A percentile compares a stretch with the other conserved stretches of the same genome.
Conservation (phyloP, 2,797 vertebrate species). For the Phaenicophaeus curvirostris region DNA sequence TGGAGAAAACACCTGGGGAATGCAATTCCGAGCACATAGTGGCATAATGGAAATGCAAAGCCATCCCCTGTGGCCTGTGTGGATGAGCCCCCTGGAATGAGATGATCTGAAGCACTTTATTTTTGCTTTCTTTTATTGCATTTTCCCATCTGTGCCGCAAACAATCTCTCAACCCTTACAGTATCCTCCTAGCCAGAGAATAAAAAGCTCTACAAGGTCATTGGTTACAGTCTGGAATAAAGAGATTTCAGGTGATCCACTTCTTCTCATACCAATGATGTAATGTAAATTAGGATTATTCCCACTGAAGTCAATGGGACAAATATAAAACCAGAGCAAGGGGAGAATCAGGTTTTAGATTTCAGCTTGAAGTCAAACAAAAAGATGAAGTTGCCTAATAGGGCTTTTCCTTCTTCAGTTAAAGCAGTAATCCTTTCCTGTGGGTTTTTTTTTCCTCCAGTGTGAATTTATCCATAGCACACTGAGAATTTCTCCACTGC, state of each 20-base stretch:
- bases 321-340: conserved; percentile 1
- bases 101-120: not conserved
- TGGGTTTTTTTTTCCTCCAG: not conserved
- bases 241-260: not conserved
- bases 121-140: conserved; percentile 16
- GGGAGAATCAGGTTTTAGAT: not conserved
- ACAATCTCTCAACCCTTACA: not conserved
- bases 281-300: conserved; percentile 36
- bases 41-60: conserved; percentile 26
- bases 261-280: not conserved
- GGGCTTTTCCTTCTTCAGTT: not conserved
- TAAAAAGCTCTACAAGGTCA: not conserved
- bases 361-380: not conserved
- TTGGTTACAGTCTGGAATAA: not conserved
- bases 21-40: not conserved
- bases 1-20: not conserved
- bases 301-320: not conserved
- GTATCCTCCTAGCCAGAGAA: not conserved
- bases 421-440: not conserved
- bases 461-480: not conserved
- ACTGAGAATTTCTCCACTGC: not conserved
- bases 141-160: not conserved
- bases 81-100: not conserved
- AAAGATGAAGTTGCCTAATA: not conserved
- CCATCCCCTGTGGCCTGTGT: not conserved